Base-by-base conservation (phyloP, 1,140 invertebrate species). In the Holcopasites calliopsidis region DNA sequence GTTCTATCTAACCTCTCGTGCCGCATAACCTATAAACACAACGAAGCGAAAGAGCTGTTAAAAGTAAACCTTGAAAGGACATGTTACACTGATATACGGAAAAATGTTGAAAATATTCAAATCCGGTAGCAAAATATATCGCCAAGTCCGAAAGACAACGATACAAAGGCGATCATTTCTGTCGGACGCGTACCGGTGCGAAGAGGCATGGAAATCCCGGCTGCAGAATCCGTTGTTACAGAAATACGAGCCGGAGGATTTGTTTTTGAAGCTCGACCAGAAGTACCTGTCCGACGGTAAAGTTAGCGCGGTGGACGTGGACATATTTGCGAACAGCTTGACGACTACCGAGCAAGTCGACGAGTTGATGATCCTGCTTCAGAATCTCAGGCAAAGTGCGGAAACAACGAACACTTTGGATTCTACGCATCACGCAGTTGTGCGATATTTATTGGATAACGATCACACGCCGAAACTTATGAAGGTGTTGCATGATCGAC, bases 381-480 rank as follows among this genome's bases (percentile, higher is more conserved):
- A 95, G 80, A 95, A 94, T 88, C 91, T 97, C 21, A 90, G 97
- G 77, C 88, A 94, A 62, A 95, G 94, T 16, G 91, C 93, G 44
- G 94, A 95, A 84, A 94, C 96, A 2, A 88, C 92, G 0, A 94
- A 95, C 77, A 94, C 93, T 0, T 89, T 97, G 18, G 93, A 95
- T 10, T 98, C 97, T 0, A 98, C 97, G 7, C 93, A 94, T 85
- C 95, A 98, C 92, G 96, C 97, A 28, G 93, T 96, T 40, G 92
- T 97, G 47, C 91, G 96, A 79, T 92, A 93, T 70, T 94, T 95
- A 52, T 79, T 97, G 1, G 90, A 94, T 47, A 91, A 92, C 0
- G 90, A 93, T 74, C 79, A 87, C 35, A 77, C 91, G 1, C 90
- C 96, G 16, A 92, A 95, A 35, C 90, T 98, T 16, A 80, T 97